phyloP scores from a whole-genome alignment of 2,797 vertebrate species.

The Oceanodroma leucorhoa region DNA sequence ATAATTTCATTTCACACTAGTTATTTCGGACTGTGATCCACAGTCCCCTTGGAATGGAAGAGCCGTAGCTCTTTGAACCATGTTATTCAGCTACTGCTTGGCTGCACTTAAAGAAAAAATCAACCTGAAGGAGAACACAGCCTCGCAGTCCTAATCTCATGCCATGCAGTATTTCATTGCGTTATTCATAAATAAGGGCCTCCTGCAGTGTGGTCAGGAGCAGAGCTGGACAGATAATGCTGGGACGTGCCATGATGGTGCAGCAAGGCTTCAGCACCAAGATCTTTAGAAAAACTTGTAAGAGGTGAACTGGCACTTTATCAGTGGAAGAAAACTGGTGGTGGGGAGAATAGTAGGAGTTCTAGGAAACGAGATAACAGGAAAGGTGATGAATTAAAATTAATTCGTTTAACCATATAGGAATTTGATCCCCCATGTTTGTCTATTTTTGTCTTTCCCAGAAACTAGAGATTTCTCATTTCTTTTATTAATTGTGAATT shows the following conservation, averaged over 20 bases:
- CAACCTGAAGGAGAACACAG: not conserved
- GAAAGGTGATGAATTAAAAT: not conserved
- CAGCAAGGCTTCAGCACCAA: not conserved
- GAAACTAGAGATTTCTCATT: not conserved
- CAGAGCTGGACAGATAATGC: not conserved
- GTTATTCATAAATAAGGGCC: not conserved
- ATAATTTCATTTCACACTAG: not conserved
- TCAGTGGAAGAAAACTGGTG: not conserved
- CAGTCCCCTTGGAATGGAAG: not conserved
- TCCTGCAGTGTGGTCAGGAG: not conserved
- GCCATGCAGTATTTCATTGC: not conserved
- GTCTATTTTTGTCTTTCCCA: not conserved
- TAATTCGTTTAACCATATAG: not conserved
- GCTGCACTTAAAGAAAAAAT: not conserved
- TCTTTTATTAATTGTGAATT: not conserved
- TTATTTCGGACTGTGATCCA: not conserved
- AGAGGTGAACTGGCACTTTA: not conserved
- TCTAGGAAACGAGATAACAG: not conserved
- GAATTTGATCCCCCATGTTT: not conserved
- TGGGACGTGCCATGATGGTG: rapidly evolving
- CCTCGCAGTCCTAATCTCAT: not conserved
- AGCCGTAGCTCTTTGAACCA: not conserved
- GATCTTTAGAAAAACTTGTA: not conserved
- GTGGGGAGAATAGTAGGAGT: not conserved
- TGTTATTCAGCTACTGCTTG: not conserved